Evolutionary conservation across 2,888 invertebrate genomes (phyloP).

Genomic region (Callimorpha dominula): DNA sequence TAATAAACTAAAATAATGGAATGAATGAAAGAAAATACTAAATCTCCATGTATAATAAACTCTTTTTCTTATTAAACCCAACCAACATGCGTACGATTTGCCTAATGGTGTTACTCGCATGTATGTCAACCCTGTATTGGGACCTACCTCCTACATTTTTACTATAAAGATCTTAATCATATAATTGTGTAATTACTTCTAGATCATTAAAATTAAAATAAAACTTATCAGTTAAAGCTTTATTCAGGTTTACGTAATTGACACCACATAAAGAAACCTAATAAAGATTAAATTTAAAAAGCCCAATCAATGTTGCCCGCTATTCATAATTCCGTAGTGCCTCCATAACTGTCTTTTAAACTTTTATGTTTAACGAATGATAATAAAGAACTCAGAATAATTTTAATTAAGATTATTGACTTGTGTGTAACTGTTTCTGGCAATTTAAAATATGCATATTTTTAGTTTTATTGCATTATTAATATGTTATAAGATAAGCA

Average conservation of each 20-base stretch:
- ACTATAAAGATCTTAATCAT: not conserved
- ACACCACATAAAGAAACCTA: conserved; percentile 11
- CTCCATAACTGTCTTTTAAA: conserved; percentile 36
- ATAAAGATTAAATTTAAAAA: conserved; percentile 24
- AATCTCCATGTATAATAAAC: too few species aligned
- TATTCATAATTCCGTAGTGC: conserved; percentile 28
- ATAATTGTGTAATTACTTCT: not conserved
- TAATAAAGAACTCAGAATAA: conserved; percentile 40
- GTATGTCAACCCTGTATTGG: too few species aligned
- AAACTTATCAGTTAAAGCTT: not conserved
- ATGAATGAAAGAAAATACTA: too few species aligned
- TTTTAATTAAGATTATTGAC: conserved; percentile 47
- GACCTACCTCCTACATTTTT: too few species aligned
- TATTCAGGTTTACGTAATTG: not conserved
- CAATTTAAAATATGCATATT: conserved; percentile 34
- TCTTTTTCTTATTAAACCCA: too few species aligned
- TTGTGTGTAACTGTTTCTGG: conserved; percentile 19
- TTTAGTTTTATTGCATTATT: conserved; percentile 9
- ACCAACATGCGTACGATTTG: too few species aligned
- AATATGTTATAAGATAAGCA: conserved; percentile 2
- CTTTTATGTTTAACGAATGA: conserved; percentile 36
- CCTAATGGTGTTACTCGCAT: too few species aligned
- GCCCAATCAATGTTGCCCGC: conserved; percentile 25
- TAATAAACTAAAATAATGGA: too few species aligned
- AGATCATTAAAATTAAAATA: not conserved